Evolutionary conservation across 2,888 invertebrate genomes (phyloP).

Genomic region (Ophion obscuratus): DNA sequence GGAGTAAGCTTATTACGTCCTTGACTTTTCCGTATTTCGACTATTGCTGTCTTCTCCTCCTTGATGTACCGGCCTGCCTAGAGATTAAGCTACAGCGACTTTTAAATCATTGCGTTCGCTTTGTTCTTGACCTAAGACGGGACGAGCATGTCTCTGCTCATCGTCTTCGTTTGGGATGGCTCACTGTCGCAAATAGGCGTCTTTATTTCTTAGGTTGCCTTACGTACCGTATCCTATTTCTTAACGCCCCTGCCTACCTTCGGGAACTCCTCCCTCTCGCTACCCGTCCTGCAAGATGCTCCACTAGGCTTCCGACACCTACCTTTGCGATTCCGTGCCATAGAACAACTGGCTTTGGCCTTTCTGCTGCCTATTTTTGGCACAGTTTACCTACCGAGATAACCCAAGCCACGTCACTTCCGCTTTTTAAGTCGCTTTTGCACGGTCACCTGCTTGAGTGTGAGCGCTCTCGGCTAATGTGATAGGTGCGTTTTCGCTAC

Average conservation of each 20-base stretch:
- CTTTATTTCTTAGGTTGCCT: neutral
- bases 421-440: no score
- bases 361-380: neutral
- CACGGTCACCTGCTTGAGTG: no score
- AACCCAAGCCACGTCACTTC: no score
- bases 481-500: no score
- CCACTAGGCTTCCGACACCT: neutral
- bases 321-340: neutral
- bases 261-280: neutral
- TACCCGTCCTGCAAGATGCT: neutral
- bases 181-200: neutral
- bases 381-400: no score
- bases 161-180: neutral
- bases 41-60: constrained; percentile 39
- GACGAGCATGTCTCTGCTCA: neutral
- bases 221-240: neutral
- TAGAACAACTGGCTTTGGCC: neutral
- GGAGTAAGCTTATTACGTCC: constrained; percentile 9
- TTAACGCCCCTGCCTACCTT: neutral
- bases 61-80: neutral
- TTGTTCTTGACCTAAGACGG: neutral
- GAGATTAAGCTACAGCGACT: neutral
- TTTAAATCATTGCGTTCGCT: neutral
- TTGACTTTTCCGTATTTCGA: constrained; percentile 25
- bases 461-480: no score